Evolutionary conservation across 2,797 vertebrate species (phyloP), one percentile per base, ranked within the genome.

Genomic region (Hirundo rustica): DNA sequence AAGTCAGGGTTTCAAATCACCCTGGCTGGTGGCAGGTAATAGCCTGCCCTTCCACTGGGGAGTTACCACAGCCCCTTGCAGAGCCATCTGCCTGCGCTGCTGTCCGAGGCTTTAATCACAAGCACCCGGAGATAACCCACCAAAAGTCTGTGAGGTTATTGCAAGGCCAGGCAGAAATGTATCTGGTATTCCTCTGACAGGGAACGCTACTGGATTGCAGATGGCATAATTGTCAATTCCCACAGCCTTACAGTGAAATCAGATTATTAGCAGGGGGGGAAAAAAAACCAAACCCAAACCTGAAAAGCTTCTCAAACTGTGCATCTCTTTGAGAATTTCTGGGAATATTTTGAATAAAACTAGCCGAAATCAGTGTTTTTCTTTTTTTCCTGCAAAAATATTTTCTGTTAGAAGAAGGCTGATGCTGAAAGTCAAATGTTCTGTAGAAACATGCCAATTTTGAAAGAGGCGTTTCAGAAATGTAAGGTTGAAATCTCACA

Each of bases 1-100:
- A 88, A 91, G 58, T 47, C 66, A 78, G 62, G 51, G 21, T 67
- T 92, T 89, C 84, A 70, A 83, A 93, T 51, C 73, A 66, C 15
- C 30, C 65, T 61, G 72, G 42, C 29, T 77, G 27, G 86, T 94
- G 89, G 75, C 53, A 94, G 92, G 74, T 73, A 51, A 78, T 10
- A 64, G 18, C 6, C 23, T 84, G 58, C 42, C 16, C 2, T 57
- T 64, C 7, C 71, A 7, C 5, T 21, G 34, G 66, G 85, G 72
- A 83, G 54, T 42, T 32, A 74, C 23, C 89, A 83, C 48, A 92
- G 64, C 36, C 54, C 44, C 44, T 74, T 55, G 68, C 79, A 66
- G 85, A 78, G 75, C 62, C 85, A 73, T 66, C 95, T 66, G 50
- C 68, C 89, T 95, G 93, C 88, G 53, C 75, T 82, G 67, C 81